Evolutionary conservation across 35 echinoderm and acorn worm genomes (phyloP).

Genomic region (Diadema setosum): DNA sequence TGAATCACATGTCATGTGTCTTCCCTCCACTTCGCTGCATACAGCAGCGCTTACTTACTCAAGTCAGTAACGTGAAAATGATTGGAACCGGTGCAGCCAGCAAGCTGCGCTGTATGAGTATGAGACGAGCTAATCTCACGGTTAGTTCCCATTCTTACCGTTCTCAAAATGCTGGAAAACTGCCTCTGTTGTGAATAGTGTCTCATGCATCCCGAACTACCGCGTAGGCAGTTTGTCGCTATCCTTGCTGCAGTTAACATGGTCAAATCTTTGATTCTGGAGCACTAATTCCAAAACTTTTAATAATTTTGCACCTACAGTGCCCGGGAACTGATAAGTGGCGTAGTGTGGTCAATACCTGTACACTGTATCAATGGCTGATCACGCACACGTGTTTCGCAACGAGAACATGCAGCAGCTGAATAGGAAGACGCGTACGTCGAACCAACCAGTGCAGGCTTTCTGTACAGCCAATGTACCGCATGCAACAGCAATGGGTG

Average conservation of each 20-base stretch:
- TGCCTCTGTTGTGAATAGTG: slow-evolving; percentile 52
- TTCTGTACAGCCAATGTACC: too few relatives aligned
- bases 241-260: slow-evolving; percentile 72
- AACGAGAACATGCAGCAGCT: background rate
- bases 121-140: too few relatives aligned
- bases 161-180: slow-evolving; percentile 59
- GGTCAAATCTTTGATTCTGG: background rate
- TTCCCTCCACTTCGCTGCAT: background rate
- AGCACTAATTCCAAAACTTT: background rate
- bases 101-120: background rate
- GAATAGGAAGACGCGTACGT: too few relatives aligned
- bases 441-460: too few relatives aligned
- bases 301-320: background rate
- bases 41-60: background rate
- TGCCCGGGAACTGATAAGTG: background rate
- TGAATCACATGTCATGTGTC: background rate
- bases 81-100: too few relatives aligned
- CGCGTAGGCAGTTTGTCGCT: slow-evolving; percentile 67
- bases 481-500: too few relatives aligned
- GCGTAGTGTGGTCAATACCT: background rate
- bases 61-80: background rate
- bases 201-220: slow-evolving; percentile 35
- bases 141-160: slow-evolving; percentile 27
- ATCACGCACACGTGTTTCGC: background rate
- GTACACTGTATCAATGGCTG: background rate